phyloP scores from a whole-genome alignment of 2,113 vertebrate species.

The Paramormyrops kingsleyae region DNA sequence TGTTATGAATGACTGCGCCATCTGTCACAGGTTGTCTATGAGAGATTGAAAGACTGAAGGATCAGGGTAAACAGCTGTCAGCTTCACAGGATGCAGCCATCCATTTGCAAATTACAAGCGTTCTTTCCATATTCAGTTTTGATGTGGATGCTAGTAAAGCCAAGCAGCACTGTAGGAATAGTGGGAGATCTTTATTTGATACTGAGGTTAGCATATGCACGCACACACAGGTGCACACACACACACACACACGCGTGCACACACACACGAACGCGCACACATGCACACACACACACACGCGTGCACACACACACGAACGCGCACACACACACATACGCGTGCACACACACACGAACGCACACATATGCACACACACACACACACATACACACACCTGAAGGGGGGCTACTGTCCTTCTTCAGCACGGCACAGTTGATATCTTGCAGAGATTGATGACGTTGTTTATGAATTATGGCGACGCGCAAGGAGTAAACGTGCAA shows the following conservation, averaged over 20 bases:
- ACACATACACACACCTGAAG: not conserved
- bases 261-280: not conserved
- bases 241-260: not conserved
- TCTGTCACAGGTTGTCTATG: slow-evolving; percentile 21
- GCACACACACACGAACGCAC: too few relatives aligned
- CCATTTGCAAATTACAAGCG: slow-evolving; percentile 18
- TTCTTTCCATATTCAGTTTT: not conserved
- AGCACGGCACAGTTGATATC: slow-evolving; percentile 9
- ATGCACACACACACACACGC: not conserved
- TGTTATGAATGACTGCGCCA: not conserved
- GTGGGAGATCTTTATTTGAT: not conserved
- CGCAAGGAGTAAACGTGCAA: not conserved
- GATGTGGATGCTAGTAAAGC: not conserved
- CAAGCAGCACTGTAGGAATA: not conserved
- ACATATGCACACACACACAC: not conserved
- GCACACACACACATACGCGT: too few relatives aligned
- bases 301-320: too few relatives aligned
- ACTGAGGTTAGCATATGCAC: not conserved
- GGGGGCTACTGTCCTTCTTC: not conserved
- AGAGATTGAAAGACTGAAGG: slow-evolving; percentile 13
- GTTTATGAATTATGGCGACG: slow-evolving; percentile 6
- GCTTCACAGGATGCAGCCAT: not conserved
- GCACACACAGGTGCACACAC: too few relatives aligned
- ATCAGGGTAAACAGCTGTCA: slow-evolving; percentile 23
- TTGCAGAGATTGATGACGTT: not conserved